Base-by-base conservation (phyloP, 2,888 invertebrate species). In the Linnaemya vulpina region DNA sequence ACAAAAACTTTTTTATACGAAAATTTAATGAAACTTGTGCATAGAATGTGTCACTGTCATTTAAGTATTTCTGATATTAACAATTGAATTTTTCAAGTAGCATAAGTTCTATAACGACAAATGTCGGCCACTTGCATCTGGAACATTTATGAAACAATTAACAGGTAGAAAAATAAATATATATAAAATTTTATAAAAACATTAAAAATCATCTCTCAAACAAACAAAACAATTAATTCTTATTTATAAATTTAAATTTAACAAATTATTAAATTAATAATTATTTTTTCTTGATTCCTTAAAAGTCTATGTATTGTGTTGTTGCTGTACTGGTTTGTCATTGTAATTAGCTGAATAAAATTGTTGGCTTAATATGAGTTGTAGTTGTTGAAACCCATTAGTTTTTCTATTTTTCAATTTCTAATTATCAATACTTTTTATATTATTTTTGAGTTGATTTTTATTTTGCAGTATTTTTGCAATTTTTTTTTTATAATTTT, bases 371-470 rank as follows among this genome's bases (percentile, higher is more conserved):
- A 62, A 68, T 46, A 81, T 81, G 68, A 85, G 77, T 82, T 85
- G 76, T 68, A 79, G 83, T 53, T 86, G 49, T 86, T 87, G 87
- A 86, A 86, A 86, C 86, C 87, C 86, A 88, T 87, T 85, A 87
- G 87, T 88, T 87, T 87, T 87, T 86, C 86, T 87, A 15, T 38
- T 53, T 74, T 86, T 65, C 63, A 68, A 51, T 78, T 83, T 77
- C 49, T 83, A 71, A 51, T 82, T 85, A 55, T 76, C 30, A 30
- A 13, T 77, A 30, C 55, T 15, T 75, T 74, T 79, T 74, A 17
- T 51, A 9, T 20, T 20, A 67, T 86, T 89, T 86, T 89, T 87
- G 81, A 83, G 80, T 87, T 84, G 70, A 70, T 79, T 84, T 84
- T 80, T 83, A 51, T 75, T 68, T 86, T 87, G 71, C 71, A 84